These are phyloP conservation scores for Venturia canescens DNA, from an alignment of 1,140 invertebrate species.

Conservation along the genomic window DNA sequence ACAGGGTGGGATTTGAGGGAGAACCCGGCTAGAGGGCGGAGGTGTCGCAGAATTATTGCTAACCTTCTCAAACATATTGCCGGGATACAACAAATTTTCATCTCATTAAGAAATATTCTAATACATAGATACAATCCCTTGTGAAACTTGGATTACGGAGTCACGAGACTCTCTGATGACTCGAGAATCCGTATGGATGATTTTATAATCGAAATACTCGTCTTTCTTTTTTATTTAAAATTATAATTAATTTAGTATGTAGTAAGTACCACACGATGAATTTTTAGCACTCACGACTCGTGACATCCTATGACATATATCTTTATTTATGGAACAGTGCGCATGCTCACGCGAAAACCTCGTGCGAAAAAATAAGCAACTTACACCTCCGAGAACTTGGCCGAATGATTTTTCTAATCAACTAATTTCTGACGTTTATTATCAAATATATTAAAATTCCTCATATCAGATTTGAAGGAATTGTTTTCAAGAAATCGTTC, in stretches of 20 bases:
- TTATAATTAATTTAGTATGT: background rate
- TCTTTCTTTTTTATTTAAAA: background rate
- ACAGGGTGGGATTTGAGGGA: background rate
- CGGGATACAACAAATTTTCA: background rate
- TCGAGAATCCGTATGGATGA: background rate
- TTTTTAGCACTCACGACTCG: no score
- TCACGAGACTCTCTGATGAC: background rate
- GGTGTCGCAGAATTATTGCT: slow-evolving; percentile 12
- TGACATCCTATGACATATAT: no score
- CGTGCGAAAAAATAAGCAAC: no score
- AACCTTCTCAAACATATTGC: background rate
- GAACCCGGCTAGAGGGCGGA: background rate
- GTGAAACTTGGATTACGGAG: background rate
- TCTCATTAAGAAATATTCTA: background rate
- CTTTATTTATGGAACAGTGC: no score
- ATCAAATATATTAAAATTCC: no score
- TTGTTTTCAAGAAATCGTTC: no score
- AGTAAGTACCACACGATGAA: no score
- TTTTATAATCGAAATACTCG: background rate
- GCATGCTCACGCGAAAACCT: no score
- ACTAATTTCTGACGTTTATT: no score
- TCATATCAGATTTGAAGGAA: no score
- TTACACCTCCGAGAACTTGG: no score
- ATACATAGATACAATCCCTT: background rate
- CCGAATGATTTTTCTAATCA: no score